A percentile compares a stretch with the other conserved stretches of the same genome.
These are phyloP conservation scores for Semicossyphus pulcher DNA, from an alignment of 2,113 vertebrate genomes.

Conservation along the genomic window DNA sequence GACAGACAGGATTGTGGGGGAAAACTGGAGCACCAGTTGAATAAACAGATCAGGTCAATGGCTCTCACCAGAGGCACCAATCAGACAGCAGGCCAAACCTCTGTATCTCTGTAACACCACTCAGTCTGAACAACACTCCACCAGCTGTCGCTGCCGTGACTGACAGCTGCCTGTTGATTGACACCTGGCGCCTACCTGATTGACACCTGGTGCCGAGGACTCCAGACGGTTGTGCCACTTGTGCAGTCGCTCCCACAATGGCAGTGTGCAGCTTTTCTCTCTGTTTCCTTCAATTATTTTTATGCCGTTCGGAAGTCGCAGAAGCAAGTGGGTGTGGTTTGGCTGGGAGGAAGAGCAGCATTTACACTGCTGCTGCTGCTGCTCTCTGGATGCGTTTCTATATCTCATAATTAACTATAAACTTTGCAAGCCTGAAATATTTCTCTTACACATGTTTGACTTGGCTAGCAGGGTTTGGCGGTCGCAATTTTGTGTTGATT, in stretches of 20 bases:
- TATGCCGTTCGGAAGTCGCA: constrained; percentile 46
- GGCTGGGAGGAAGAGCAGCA: neutral
- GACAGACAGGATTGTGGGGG: neutral
- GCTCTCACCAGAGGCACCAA: constrained; percentile 8
- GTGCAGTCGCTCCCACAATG: constrained; percentile 18
- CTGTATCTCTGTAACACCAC: neutral
- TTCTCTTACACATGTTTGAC: neutral
- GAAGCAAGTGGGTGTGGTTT: constrained; percentile 22
- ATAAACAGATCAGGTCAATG: neutral
- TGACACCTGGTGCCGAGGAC: constrained; percentile 49
- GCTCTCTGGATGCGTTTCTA: constrained; percentile 10
- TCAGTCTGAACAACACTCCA: constrained; percentile 7
- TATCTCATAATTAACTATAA: neutral
- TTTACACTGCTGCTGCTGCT: constrained; percentile 3
- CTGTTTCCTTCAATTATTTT: constrained; percentile 53
- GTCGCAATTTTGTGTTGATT: too few species aligned
- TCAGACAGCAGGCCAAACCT: neutral
- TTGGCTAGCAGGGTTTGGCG: neutral
- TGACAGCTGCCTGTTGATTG: constrained; percentile 45
- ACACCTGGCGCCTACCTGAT: constrained; percentile 40
- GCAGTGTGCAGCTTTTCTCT: constrained; percentile 8
- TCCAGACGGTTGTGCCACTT: constrained; percentile 39
- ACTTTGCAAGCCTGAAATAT: neutral
- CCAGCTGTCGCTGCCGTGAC: constrained; percentile 39
- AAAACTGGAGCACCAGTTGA: neutral